These are phyloP conservation scores for Globodera rostochiensis DNA, from an alignment of 1,140 invertebrate species.

Conservation along the genomic window DNA sequence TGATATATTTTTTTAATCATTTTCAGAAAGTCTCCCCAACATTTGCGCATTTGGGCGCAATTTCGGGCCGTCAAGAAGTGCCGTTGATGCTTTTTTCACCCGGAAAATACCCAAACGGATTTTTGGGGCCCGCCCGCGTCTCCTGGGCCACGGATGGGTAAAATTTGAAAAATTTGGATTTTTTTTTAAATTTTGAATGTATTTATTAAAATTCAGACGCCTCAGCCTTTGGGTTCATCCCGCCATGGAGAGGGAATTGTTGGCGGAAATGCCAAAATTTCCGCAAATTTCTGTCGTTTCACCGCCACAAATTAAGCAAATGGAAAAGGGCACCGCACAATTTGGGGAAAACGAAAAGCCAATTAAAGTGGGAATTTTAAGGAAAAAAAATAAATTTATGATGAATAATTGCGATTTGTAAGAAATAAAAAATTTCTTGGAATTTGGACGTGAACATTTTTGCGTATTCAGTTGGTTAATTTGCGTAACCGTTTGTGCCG, in stretches of 20 bases:
- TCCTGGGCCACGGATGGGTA: slow-evolving; percentile 29
- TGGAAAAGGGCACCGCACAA: not conserved
- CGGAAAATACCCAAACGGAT: slow-evolving; percentile 26
- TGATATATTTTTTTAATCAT: slow-evolving; percentile 9
- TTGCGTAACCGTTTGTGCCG: slow-evolving; percentile 27
- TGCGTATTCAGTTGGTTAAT: slow-evolving; percentile 26
- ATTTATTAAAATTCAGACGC: not conserved
- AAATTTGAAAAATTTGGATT: slow-evolving; percentile 12
- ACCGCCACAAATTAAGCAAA: not conserved
- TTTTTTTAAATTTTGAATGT: not conserved
- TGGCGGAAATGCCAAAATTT: not conserved
- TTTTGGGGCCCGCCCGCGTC: slow-evolving; percentile 42
- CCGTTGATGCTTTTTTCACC: slow-evolving; percentile 28
- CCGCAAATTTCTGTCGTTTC: slow-evolving; percentile 18
- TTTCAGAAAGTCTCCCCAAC: slow-evolving; percentile 18
- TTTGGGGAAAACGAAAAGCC: not conserved
- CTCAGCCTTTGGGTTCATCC: slow-evolving; percentile 38
- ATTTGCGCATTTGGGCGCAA: slow-evolving; percentile 26
- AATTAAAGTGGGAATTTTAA: not conserved
- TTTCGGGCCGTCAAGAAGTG: slow-evolving; percentile 29
- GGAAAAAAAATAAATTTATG: not conserved
- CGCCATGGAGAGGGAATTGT: slow-evolving; percentile 12
- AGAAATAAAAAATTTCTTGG: not conserved
- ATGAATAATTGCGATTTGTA: not conserved
- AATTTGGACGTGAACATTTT: not conserved